Conservation (phyloP, 2,888 invertebrate genomes). For the Oscheius sp. region DNA sequence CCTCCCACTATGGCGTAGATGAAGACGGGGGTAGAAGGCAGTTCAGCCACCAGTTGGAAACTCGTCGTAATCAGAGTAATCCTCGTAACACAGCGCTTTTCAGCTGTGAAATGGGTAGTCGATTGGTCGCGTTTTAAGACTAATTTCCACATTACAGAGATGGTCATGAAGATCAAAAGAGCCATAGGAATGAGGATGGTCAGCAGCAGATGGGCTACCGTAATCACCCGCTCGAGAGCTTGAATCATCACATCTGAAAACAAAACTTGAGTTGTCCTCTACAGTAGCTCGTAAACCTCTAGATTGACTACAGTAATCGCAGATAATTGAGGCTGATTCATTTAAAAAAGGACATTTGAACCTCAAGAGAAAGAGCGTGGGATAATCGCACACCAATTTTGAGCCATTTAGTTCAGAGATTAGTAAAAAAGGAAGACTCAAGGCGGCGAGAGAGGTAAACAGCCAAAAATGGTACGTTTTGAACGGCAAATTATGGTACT, state of each 20-base stretch:
- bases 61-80: slow-evolving; percentile 67
- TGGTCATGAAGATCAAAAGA: slow-evolving; percentile 64
- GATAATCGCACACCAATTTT: no score
- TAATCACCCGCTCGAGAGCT: slow-evolving; percentile 58
- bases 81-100: slow-evolving; percentile 66
- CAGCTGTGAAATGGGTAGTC: slow-evolving; percentile 51
- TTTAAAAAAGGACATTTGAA: no score
- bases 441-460: no score
- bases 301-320: no score
- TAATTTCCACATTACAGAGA: slow-evolving; percentile 59
- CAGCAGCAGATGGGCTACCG: slow-evolving; percentile 57
- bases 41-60: slow-evolving; percentile 60
- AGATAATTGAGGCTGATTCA: no score
- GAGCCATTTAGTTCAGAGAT: no score
- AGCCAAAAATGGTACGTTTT: no score
- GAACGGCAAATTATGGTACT: no score
- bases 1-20: slow-evolving; percentile 56
- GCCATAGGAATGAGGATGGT: slow-evolving; percentile 64
- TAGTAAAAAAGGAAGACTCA: no score
- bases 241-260: not conserved
- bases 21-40: slow-evolving; percentile 62
- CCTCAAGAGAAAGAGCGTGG: no score
- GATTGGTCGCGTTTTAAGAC: slow-evolving; percentile 38
- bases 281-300: no score
- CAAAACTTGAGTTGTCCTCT: no score